These are phyloP conservation scores for Corythornis madagascariensis DNA, from an alignment of 2,113 vertebrate species.

Conservation along the genomic window DNA sequence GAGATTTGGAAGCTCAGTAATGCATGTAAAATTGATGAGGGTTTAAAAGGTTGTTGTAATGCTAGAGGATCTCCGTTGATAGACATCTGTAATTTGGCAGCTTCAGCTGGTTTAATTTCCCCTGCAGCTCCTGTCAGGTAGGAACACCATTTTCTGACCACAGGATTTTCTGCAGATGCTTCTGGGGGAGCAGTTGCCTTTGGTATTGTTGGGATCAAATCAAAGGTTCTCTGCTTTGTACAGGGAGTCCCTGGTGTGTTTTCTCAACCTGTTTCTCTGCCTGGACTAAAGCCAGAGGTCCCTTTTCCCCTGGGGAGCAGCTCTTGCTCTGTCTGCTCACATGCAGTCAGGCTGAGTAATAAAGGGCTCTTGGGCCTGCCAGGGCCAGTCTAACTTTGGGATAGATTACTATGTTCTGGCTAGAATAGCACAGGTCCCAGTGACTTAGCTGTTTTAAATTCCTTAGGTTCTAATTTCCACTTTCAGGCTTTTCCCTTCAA, in stretches of 20 bases:
- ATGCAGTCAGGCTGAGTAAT: neutral
- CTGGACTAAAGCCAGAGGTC: neutral
- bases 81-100: neutral
- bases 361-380: neutral
- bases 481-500: neutral
- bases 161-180: neutral
- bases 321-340: neutral
- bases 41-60: neutral
- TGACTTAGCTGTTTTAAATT: neutral
- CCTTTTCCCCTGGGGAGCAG: neutral
- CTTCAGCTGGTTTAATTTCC: neutral
- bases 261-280: neutral
- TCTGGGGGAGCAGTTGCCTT: neutral
- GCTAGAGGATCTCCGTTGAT: neutral
- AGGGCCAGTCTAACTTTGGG: neutral
- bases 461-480: neutral
- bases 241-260: neutral
- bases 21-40: neutral
- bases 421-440: neutral
- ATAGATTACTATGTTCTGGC: neutral
- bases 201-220: neutral
- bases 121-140: neutral
- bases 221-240: neutral
- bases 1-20: neutral
- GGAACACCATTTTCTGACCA: neutral